Evolutionary conservation across 1,140 invertebrate genomes (phyloP).

Genomic region (Branchinecta lynchi): DNA sequence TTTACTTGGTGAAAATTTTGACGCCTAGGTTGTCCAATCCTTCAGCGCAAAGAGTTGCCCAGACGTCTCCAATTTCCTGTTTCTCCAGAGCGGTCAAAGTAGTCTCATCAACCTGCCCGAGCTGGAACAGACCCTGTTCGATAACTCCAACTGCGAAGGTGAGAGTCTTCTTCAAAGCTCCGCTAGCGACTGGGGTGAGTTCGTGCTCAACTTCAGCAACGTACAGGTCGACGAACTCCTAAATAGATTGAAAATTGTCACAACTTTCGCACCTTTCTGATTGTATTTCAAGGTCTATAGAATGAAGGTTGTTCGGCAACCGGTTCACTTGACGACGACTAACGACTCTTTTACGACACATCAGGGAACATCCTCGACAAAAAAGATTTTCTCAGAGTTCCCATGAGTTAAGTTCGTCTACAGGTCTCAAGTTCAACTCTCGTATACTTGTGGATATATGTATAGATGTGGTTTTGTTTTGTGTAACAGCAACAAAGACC

Average conservation of each 20-base stretch:
- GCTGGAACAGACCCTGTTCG: conserved; percentile 2
- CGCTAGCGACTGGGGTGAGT: not conserved
- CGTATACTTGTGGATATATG: too few relatives aligned
- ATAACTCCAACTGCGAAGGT: not conserved
- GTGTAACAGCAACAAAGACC: too few relatives aligned
- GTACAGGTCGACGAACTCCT: not conserved
- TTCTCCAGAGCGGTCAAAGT: not conserved
- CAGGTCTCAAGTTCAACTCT: too few relatives aligned
- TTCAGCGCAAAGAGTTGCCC: not conserved
- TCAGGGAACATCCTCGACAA: too few relatives aligned
- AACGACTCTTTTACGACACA: too few relatives aligned
- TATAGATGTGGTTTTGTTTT: too few relatives aligned
- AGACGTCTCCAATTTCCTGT: not conserved
- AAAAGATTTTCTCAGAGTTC: too few relatives aligned
- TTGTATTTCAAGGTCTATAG: too few relatives aligned
- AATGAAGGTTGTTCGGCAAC: too few relatives aligned
- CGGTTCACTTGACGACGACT: too few relatives aligned
- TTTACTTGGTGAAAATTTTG: not conserved
- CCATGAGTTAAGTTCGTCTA: too few relatives aligned
- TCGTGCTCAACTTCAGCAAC: not conserved
- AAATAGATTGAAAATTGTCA: not conserved
- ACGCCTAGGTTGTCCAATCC: not conserved
- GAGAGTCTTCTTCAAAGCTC: not conserved
- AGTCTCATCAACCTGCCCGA: not conserved
- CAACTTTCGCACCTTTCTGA: too few relatives aligned